Evolutionary conservation across 2,113 vertebrate species (phyloP).

Genomic region (Megaceryle maxima): DNA sequence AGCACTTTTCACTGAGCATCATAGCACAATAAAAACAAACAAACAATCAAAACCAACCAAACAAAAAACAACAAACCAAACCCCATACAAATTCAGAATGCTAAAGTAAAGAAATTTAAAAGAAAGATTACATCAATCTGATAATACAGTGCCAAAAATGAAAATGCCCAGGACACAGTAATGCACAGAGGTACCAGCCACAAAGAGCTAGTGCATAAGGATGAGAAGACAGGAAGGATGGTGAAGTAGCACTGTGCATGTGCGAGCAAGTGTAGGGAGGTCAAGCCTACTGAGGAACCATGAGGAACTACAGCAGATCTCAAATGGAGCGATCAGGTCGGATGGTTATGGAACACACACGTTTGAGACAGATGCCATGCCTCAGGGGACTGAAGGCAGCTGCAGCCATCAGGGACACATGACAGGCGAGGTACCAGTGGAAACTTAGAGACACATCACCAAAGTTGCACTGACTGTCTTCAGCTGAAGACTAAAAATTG

Average conservation of each 20-base stretch:
- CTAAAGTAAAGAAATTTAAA: neutral
- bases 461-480: neutral
- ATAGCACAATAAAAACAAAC: neutral
- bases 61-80: too few relatives aligned
- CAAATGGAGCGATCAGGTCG: neutral
- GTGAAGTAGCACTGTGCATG: neutral
- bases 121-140: neutral
- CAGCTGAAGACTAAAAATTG: neutral
- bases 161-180: neutral
- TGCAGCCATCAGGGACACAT: fast-evolving
- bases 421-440: neutral
- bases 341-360: fast-evolving
- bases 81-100: neutral
- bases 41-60: too few relatives aligned
- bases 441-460: neutral
- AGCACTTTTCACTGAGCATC: neutral
- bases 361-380: fast-evolving
- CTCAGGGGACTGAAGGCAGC: neutral
- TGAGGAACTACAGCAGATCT: neutral
- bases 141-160: neutral
- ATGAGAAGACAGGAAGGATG: neutral
- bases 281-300: neutral
- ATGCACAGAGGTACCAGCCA: neutral
- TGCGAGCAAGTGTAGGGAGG: fast-evolving
- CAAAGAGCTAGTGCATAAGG: neutral